Evolutionary conservation across 64 coral and sea anemone species (phyloP).

Genomic region (Astreopora myriophthalma): DNA sequence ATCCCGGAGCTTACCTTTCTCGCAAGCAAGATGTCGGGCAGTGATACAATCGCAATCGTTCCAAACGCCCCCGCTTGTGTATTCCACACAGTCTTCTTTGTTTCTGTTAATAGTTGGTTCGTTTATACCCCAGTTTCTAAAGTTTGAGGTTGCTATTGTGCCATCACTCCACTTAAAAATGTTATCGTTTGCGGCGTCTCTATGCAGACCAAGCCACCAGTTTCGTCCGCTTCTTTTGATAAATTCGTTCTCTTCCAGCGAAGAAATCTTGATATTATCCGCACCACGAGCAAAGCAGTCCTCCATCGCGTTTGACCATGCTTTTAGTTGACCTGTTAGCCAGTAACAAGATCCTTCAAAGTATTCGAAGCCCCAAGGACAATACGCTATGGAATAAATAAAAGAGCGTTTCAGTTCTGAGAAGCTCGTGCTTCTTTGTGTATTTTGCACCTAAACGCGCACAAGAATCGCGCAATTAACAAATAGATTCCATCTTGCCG

Average conservation of each 20-base stretch:
- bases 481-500: too few relatives aligned
- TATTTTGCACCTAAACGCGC: too few relatives aligned
- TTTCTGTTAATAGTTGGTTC: not conserved
- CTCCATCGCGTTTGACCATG: not conserved
- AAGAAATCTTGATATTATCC: not conserved
- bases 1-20: not conserved
- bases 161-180: slow-evolving; percentile 11
- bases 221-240: not conserved
- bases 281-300: not conserved
- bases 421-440: too few relatives aligned
- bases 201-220: not conserved
- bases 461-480: too few relatives aligned
- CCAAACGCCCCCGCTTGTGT: not conserved
- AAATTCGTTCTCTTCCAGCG: not conserved
- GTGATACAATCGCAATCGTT: not conserved
- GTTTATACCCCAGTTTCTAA: not conserved
- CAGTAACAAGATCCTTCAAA: slow-evolving; percentile 14
- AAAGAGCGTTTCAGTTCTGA: too few relatives aligned
- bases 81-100: not conserved
- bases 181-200: not conserved
- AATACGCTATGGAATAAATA: not conserved
- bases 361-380: not conserved
- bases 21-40: not conserved
- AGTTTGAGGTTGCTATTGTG: not conserved
- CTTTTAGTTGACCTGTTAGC: not conserved